Evolutionary conservation across 1,140 invertebrate genomes (phyloP).

Genomic region (Limonius californicus): DNA sequence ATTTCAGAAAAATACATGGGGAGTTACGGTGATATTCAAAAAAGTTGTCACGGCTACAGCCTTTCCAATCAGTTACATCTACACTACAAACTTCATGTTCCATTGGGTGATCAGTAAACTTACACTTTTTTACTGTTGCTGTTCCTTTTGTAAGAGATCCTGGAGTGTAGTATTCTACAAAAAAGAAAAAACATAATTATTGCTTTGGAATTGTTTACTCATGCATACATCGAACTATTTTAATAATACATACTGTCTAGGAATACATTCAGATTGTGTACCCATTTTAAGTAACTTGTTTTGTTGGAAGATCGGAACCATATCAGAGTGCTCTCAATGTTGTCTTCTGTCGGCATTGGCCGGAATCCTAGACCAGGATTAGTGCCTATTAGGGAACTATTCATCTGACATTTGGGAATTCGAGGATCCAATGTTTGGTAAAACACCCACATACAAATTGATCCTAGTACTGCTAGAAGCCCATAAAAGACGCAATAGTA

Average conservation of each 20-base stretch:
- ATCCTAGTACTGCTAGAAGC: slow-evolving; percentile 80
- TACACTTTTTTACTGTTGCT: slow-evolving; percentile 55
- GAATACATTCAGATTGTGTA: slow-evolving; percentile 66
- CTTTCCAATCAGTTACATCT: slow-evolving; percentile 58
- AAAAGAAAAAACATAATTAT: not conserved
- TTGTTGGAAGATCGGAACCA: slow-evolving; percentile 81
- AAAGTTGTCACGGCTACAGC: slow-evolving; percentile 66
- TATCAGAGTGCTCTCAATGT: slow-evolving; percentile 90
- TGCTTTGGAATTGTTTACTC: not conserved
- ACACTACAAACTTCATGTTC: slow-evolving; percentile 59
- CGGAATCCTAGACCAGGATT: slow-evolving; percentile 93
- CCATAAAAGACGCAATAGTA: slow-evolving; percentile 92
- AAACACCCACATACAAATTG: slow-evolving; percentile 88
- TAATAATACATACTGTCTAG: slow-evolving; percentile 65
- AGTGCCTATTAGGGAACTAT: slow-evolving; percentile 80
- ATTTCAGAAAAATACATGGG: slow-evolving; percentile 62
- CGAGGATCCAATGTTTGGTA: slow-evolving; percentile 85
- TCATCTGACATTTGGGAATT: slow-evolving; percentile 79
- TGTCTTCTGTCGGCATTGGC: slow-evolving; percentile 82
- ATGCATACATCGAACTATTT: too few relatives aligned
- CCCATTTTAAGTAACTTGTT: slow-evolving; percentile 78
- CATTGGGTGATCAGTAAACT: slow-evolving; percentile 52
- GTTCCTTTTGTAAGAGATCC: slow-evolving; percentile 54
- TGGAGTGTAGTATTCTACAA: slow-evolving; percentile 57
- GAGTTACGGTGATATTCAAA: slow-evolving; percentile 71